phyloP scores from a whole-genome alignment of 2,797 vertebrate genomes.

The Hirundo rustica region DNA sequence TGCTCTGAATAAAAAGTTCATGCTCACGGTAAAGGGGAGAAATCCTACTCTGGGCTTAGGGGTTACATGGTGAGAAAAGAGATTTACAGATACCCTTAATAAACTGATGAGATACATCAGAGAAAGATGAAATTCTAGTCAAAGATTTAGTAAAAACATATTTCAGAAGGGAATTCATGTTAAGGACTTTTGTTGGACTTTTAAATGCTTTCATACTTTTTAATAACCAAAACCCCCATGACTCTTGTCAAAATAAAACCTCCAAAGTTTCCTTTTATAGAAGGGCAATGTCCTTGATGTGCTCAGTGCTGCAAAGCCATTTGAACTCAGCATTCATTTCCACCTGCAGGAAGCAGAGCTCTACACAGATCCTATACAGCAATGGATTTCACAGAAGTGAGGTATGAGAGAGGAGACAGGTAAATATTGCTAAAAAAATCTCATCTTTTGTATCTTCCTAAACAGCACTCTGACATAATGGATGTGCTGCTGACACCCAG shows the following conservation, averaged over 20 bases:
- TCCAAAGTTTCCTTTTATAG: background rate
- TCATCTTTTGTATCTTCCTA: background rate
- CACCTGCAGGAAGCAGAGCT: background rate
- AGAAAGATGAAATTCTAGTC: background rate
- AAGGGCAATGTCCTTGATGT: background rate
- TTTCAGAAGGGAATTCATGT: background rate
- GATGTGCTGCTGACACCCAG: constrained; percentile 43
- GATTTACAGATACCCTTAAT: background rate
- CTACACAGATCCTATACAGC: background rate
- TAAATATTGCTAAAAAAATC: constrained; percentile 32
- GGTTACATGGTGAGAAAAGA: background rate
- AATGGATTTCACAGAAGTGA: background rate
- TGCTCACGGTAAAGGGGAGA: background rate
- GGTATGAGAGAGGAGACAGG: background rate
- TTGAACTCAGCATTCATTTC: background rate
- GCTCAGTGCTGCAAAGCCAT: fast-evolving
- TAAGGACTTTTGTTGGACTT: background rate
- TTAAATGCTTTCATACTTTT: background rate
- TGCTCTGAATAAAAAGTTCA: background rate
- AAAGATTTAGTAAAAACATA: background rate
- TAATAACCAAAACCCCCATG: background rate
- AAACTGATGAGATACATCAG: background rate
- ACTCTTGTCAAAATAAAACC: background rate
- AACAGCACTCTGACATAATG: constrained; percentile 9
- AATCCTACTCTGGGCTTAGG: background rate